These are phyloP conservation scores for Bathynomus jamesi DNA, from an alignment of 1,140 invertebrate genomes.

Conservation along the genomic window DNA sequence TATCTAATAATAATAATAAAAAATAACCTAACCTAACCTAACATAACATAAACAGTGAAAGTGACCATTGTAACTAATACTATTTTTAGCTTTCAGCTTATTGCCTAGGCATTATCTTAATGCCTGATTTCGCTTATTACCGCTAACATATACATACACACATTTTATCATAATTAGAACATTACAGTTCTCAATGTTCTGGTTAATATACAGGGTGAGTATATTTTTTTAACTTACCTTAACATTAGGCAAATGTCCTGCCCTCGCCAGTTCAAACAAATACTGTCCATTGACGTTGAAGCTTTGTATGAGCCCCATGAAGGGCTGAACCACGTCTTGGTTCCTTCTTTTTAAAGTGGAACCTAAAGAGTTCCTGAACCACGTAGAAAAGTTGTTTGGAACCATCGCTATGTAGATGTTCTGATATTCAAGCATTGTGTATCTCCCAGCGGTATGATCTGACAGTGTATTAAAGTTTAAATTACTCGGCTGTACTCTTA, in stretches of 20 bases:
- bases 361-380: conserved; percentile 48
- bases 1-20: too few relatives aligned
- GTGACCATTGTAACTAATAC: too few relatives aligned
- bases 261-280: conserved; percentile 66
- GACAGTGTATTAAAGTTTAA: not conserved
- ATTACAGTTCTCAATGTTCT: too few relatives aligned
- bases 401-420: conserved; percentile 29
- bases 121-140: too few relatives aligned
- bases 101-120: too few relatives aligned
- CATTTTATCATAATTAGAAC: too few relatives aligned
- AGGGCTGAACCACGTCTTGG: conserved; percentile 42
- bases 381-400: conserved; percentile 51
- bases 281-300: conserved; percentile 75
- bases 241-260: conserved; percentile 41
- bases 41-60: too few relatives aligned
- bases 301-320: conserved; percentile 84
- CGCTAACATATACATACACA: too few relatives aligned
- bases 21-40: too few relatives aligned
- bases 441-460: conserved; percentile 32
- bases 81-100: too few relatives aligned
- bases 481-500: not conserved
- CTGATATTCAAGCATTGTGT: conserved; percentile 31
- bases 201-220: too few relatives aligned
- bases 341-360: not conserved
- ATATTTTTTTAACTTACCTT: too few relatives aligned